Evolutionary conservation across 2,888 invertebrate species (phyloP).

Genomic region (Pseudococcus jackbeardsleyi): DNA sequence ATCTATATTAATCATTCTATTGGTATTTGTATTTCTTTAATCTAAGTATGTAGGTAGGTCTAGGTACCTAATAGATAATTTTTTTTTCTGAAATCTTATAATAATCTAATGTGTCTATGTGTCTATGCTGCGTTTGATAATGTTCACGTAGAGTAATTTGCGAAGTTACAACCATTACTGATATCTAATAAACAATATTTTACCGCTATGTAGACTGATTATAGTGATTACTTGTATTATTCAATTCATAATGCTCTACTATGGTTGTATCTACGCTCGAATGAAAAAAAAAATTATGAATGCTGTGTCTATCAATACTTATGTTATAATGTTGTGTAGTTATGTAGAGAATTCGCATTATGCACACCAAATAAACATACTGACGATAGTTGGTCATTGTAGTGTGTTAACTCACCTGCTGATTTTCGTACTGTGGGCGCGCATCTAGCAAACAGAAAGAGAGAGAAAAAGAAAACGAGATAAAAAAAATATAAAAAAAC

Average conservation of each 20-base stretch:
- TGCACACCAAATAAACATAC: slow-evolving; percentile 56
- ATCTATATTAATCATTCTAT: not conserved
- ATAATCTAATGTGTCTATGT: slow-evolving; percentile 61
- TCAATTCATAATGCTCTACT: not conserved
- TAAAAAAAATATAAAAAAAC: slow-evolving; percentile 67
- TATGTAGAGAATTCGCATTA: slow-evolving; percentile 60
- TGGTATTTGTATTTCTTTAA: not conserved
- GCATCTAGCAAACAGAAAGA: slow-evolving; percentile 69
- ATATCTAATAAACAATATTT: slow-evolving; percentile 17
- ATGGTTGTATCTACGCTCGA: slow-evolving; percentile 54
- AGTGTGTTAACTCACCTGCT: slow-evolving; percentile 68
- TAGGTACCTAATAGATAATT: not conserved
- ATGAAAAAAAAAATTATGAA: slow-evolving; percentile 46
- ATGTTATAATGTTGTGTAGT: slow-evolving; percentile 61
- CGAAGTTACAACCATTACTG: slow-evolving; percentile 54
- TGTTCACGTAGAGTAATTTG: slow-evolving; percentile 39
- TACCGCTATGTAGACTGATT: not conserved
- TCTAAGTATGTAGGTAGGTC: slow-evolving; percentile 6
- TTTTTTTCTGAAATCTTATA: slow-evolving; percentile 6
- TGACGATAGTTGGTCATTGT: slow-evolving; percentile 57
- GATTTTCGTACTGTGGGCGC: slow-evolving; percentile 68
- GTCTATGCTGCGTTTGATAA: slow-evolving; percentile 58
- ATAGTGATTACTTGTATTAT: not conserved
- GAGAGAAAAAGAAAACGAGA: slow-evolving; percentile 69
- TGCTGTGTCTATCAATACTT: slow-evolving; percentile 60